These are phyloP conservation scores for Cheilosia vernalis DNA, from an alignment of 2,888 invertebrate genomes.

Conservation along the genomic window DNA sequence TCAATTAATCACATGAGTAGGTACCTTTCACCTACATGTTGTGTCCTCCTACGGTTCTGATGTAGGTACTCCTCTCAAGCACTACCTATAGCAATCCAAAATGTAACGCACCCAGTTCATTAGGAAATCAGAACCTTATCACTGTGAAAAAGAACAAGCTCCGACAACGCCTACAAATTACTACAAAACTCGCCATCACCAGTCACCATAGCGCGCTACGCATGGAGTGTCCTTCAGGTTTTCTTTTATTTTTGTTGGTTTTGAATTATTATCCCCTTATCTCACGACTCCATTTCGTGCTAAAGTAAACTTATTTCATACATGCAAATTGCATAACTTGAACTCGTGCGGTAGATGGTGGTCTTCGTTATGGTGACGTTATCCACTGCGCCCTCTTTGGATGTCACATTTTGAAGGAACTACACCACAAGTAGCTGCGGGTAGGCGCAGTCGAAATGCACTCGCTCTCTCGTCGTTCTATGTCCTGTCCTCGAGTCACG, in stretches of 20 bases:
- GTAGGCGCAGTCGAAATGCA: constrained; percentile 10
- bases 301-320: constrained; percentile 60
- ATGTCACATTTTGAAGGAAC: constrained; percentile 48
- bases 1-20: not conserved
- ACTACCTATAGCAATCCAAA: constrained; percentile 20
- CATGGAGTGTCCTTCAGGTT: constrained; percentile 38
- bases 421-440: constrained; percentile 19
- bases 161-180: constrained; percentile 43
- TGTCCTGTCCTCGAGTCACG: constrained; percentile 63
- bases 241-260: constrained; percentile 24
- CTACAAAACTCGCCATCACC: not conserved
- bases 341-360: constrained; percentile 26
- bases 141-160: constrained; percentile 5
- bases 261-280: constrained; percentile 70
- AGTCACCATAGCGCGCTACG: constrained; percentile 39
- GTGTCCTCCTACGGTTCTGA: constrained; percentile 14
- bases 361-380: constrained; percentile 23
- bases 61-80: not conserved
- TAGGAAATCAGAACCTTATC: constrained; percentile 36
- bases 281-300: constrained; percentile 67
- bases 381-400: constrained; percentile 44
- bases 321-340: constrained; percentile 58
- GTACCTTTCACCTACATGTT: not conserved
- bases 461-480: not conserved
- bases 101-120: constrained; percentile 18